Evolutionary conservation across 2,113 vertebrate genomes (phyloP), one percentile per base, ranked within the genome.

Genomic region (Micromys minutus): DNA sequence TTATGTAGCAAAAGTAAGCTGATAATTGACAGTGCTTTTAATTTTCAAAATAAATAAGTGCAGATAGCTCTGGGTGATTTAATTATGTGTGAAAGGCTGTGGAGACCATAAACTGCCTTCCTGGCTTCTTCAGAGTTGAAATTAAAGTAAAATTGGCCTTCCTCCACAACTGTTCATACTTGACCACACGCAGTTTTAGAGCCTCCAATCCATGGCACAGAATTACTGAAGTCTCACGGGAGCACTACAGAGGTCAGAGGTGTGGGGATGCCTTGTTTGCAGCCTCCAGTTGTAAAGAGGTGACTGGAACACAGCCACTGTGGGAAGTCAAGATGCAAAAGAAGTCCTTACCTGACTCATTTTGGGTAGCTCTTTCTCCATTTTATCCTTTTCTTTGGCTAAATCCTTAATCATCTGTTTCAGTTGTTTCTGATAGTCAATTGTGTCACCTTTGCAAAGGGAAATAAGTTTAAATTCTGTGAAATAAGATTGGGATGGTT

Each of bases 401-500:
- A 99, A 97, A 96, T 99, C 99, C 97, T 99, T 99, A 94, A 99
- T 98, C 99, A 99, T 99, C 98, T 99, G 99, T 97, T 99, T 99
- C 97, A 99, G 86, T 93, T 99, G 99, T 97, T 99, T 99, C 97
- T 99, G 99, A 95, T 99, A 99, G 97, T 99, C 99, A 90, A 96
- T 98, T 89, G 98, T 97, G 90, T 99, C 99, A 67, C 97, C 98
- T 97, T 97, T 92, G 42, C 19, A 59, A 92, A 79, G 83, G 93
- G 57, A 96, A 80, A 94, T 36, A 83, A 75, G 19, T 75, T 77
- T 61, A 81, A 63, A 63, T n/a, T 72, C 42, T 11, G 4, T 65
- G 77, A 94, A 74, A 8, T 6, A 8, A 0, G 5, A 16, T 19
- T 55, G 34, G 71, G 31, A 15, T 9, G 0, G 9, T 55, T 6